Evolutionary conservation across 2,113 vertebrate species (phyloP).

Genomic region (Isichthys henryi): DNA sequence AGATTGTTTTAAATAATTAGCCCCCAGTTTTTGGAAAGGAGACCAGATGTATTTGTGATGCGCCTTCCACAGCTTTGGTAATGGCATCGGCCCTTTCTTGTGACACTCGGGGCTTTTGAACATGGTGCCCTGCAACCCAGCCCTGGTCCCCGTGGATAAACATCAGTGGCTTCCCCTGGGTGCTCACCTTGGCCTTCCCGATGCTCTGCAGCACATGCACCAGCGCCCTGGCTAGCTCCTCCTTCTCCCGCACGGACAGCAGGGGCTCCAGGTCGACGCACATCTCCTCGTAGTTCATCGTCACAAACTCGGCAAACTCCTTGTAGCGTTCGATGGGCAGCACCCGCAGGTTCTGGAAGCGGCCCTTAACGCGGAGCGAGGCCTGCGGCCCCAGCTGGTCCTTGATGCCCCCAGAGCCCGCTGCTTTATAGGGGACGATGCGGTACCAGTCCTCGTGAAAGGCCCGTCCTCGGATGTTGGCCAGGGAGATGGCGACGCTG

Average conservation of each 20-base stretch:
- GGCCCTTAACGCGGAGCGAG: slow-evolving; percentile 68
- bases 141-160: neutral
- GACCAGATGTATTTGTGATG: neutral
- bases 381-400: slow-evolving; percentile 54
- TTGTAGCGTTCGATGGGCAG: slow-evolving; percentile 86
- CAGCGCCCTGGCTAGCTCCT: slow-evolving; percentile 79
- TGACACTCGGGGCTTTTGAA: neutral
- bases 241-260: slow-evolving; percentile 76
- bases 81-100: neutral
- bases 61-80: neutral
- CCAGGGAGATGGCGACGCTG: slow-evolving; percentile 60
- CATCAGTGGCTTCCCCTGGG: neutral
- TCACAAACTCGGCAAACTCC: slow-evolving; percentile 86
- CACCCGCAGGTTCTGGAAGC: slow-evolving; percentile 74
- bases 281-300: slow-evolving; percentile 73
- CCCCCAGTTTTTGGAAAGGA: neutral
- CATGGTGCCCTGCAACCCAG: neutral
- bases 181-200: slow-evolving; percentile 79
- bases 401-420: slow-evolving; percentile 46
- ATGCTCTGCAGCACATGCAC: slow-evolving; percentile 84
- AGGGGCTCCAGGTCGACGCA: slow-evolving; percentile 71
- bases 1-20: neutral
- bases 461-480: slow-evolving; percentile 55
- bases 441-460: slow-evolving; percentile 74
- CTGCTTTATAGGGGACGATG: slow-evolving; percentile 52